Evolutionary conservation across 2,888 invertebrate genomes (phyloP), one percentile per base, ranked within the genome.

Genomic region (Volucella inflata): DNA sequence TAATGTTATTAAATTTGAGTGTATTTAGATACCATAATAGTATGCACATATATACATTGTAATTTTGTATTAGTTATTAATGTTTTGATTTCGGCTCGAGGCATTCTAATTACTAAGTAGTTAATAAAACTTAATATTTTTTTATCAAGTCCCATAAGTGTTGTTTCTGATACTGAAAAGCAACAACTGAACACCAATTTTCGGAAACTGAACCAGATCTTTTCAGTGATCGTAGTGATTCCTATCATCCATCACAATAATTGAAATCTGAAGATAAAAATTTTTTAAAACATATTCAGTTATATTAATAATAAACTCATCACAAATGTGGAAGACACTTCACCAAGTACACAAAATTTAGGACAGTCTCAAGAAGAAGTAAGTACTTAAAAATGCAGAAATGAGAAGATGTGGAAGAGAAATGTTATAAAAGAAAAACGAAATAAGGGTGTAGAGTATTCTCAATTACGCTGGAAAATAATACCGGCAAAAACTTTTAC

Each of bases 231-330:
- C 30, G 36, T 12, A 16, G 55, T 55, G 55, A n/a, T n/a, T 55
- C 55, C 55, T 55, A 55, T 55, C 55, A 36, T 36, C 55, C 55
- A 55, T 55, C 55, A n/a, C n/a, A n/a, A n/a, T n/a, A n/a, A n/a
- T n/a, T n/a, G 55, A 55, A 14, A 55, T 8, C 36, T 55, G 36
- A 12, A n/a, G 17, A 11, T 17, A 53, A 4, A 30, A 36, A 11
- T 36, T 30, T n/a, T n/a, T n/a, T n/a, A n/a, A n/a, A n/a, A n/a
- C n/a, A n/a, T n/a, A n/a, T n/a, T n/a, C n/a, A n/a, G n/a, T n/a
- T n/a, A n/a, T n/a, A n/a, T n/a, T n/a, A n/a, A n/a, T n/a, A n/a
- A n/a, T n/a, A n/a, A n/a, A n/a, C n/a, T n/a, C n/a, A n/a, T n/a
- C n/a, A n/a, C n/a, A n/a, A n/a, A n/a, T n/a, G n/a, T n/a, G n/a